Evolutionary conservation across 2,888 invertebrate genomes (phyloP).

Genomic region (Eledone cirrhosa): DNA sequence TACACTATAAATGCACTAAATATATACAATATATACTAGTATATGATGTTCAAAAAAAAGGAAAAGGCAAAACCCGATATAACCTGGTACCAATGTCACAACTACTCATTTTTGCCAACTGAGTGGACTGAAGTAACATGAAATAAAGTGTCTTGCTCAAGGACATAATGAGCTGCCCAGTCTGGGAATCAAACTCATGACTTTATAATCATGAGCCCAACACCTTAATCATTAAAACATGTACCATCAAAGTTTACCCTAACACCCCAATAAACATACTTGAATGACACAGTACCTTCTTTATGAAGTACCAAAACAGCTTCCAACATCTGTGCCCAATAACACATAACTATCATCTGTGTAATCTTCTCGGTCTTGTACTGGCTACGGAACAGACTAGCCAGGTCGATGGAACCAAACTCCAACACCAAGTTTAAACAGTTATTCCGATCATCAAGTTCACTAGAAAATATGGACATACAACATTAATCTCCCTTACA

Average conservation of each 20-base stretch:
- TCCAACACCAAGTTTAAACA: conserved; percentile 88
- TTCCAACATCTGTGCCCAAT: conserved; percentile 93
- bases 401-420: conserved; percentile 89
- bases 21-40: no score
- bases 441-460: conserved; percentile 73
- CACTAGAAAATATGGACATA: conserved; percentile 71
- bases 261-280: neutral
- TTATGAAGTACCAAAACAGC: conserved; percentile 91
- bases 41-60: no score
- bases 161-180: neutral
- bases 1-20: no score
- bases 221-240: no score
- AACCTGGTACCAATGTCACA: no score
- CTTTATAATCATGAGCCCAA: no score
- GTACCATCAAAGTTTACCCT: no score
- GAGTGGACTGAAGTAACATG: no score
- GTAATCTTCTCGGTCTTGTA: conserved; percentile 65
- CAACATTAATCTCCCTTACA: no score
- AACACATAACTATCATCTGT: conserved; percentile 82
- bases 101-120: no score
- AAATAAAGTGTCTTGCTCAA: neutral
- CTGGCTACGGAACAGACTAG: conserved; percentile 71
- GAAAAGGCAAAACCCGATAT: no score
- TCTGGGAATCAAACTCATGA: no score
- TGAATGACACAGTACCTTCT: conserved; percentile 73